phyloP scores from a whole-genome alignment of 2,797 vertebrate genomes.

The Petrocephalus schoutedeni region DNA sequence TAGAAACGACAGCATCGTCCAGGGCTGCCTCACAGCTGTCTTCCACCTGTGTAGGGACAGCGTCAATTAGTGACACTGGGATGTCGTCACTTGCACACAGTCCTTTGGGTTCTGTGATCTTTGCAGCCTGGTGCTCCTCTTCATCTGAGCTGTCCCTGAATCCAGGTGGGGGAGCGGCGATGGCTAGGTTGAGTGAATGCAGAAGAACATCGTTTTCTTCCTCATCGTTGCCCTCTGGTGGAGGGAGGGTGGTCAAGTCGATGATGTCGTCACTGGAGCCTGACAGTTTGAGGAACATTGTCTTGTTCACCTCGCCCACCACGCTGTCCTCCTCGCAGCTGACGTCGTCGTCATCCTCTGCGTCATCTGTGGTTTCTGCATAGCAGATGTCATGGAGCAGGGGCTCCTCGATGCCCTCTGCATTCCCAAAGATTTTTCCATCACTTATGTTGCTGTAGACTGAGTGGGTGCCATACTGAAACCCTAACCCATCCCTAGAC shows the following conservation, averaged over 20 bases:
- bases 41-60: conserved; percentile 78
- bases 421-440: conserved; percentile 68
- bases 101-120: conserved; percentile 52
- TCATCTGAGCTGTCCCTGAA: conserved; percentile 98
- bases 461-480: conserved; percentile 74
- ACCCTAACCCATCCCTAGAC: conserved; percentile 68
- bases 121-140: conserved; percentile 78
- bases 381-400: conserved; percentile 83
- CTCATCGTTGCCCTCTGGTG: conserved; percentile 82
- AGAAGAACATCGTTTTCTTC: conserved; percentile 88
- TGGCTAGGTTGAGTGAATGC: conserved; percentile 93
- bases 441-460: conserved; percentile 80
- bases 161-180: conserved; percentile 93
- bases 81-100: conserved; percentile 72
- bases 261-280: conserved; percentile 98
- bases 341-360: conserved; percentile 68
- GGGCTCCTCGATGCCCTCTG: conserved; percentile 88
- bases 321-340: conserved; percentile 71
- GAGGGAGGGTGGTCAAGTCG: conserved; percentile 93
- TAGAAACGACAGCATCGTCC: conserved; percentile 81
- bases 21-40: conserved; percentile 73
- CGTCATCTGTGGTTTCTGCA: conserved; percentile 68
- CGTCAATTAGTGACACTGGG: conserved; percentile 95
- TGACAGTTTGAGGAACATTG: conserved; percentile 81
- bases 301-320: conserved; percentile 76